Base-by-base conservation (phyloP, 2,113 vertebrate species). In the Australoheros scitulus region DNA sequence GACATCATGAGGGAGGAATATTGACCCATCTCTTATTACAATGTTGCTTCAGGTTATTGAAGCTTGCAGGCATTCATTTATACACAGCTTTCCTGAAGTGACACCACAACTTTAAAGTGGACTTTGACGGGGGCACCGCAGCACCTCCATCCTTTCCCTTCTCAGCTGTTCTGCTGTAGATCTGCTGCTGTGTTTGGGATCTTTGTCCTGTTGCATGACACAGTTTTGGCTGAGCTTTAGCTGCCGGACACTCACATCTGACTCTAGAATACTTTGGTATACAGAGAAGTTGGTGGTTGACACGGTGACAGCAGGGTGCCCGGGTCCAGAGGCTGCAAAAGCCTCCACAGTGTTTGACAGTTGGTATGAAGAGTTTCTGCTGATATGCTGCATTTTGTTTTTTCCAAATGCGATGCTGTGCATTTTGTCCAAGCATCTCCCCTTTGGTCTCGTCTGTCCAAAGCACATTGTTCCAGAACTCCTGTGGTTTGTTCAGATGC, bases 101-200 rank as follows among this genome's bases (percentile, higher is more conserved):
- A n/a, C 24, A 4, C 63, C 2, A 1, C 5, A 18, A 17, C 38
- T 6, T 6, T 18, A 17, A 10, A 47, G 14, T 1, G 41, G 10
- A 41, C 38, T 41, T 29, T 3, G 29, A 8, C 24, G 3, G 3
- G 24, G 63, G 5, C 38, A 11, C 8, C 24, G 15, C 22, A 17
- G 24, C 24, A 18, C 63, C 43, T 22, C 1, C 15, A 24, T 65
- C 15, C 5, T 43, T 43, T 4, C 10, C 63, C 32, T 68, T 68
- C 43, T 47, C 0, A 0, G 22, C 64, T 14, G 1, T 1, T 47
- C 38, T 3, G 2, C 18, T 2, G 38, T 24, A 24, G n/a, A 43
- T 65, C 1, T 47, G 63, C 24, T 52, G 22, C 17, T 68, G 38
- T 26, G 14, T 38, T 47, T 68, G 7, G 22, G 38, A 26, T 47